Percentiles rank a stretch among this genome's conserved stretches.
phyloP scores from a whole-genome alignment of 2,888 invertebrate species.

The Chrysina gloriosa region DNA sequence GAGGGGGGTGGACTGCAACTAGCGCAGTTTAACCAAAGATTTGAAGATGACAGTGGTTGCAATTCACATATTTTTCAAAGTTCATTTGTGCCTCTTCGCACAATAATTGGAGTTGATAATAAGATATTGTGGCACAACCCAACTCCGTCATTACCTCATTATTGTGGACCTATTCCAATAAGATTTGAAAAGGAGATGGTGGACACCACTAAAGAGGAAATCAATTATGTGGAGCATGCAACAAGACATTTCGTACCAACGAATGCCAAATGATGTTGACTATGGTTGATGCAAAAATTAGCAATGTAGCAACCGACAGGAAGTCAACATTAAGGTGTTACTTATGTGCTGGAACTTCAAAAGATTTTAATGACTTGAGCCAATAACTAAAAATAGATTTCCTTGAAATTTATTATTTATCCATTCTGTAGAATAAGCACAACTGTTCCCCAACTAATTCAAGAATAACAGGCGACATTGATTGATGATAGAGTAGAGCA shows the following conservation, averaged over 20 bases:
- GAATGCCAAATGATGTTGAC: not conserved
- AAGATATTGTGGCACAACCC: slow-evolving; percentile 10
- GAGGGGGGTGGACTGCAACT: slow-evolving; percentile 1
- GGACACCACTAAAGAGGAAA: slow-evolving; percentile 7
- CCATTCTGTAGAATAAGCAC: too few relatives aligned
- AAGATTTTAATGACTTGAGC: too few relatives aligned
- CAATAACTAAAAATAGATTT: too few relatives aligned
- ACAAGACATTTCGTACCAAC: not conserved
- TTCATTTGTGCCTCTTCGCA: not conserved
- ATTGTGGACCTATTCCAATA: slow-evolving; percentile 13
- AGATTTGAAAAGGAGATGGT: slow-evolving; percentile 18
- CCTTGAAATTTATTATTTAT: too few relatives aligned
- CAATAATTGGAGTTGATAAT: not conserved
- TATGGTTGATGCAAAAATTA: too few relatives aligned
- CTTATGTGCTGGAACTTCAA: too few relatives aligned
- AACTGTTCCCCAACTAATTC: too few relatives aligned
- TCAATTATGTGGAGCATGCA: not conserved
- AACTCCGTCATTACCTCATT: slow-evolving; percentile 5
- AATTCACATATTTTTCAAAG: slow-evolving; percentile 16
- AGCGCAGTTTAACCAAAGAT: slow-evolving; percentile 7
- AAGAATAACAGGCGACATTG: too few relatives aligned
- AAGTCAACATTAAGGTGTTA: too few relatives aligned
- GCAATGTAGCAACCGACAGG: too few relatives aligned
- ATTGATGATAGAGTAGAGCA: too few relatives aligned
- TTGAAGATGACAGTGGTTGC: slow-evolving; percentile 12